These are phyloP conservation scores for Psephotus haematonotus DNA, from an alignment of 2,113 vertebrate genomes.

Conservation along the genomic window DNA sequence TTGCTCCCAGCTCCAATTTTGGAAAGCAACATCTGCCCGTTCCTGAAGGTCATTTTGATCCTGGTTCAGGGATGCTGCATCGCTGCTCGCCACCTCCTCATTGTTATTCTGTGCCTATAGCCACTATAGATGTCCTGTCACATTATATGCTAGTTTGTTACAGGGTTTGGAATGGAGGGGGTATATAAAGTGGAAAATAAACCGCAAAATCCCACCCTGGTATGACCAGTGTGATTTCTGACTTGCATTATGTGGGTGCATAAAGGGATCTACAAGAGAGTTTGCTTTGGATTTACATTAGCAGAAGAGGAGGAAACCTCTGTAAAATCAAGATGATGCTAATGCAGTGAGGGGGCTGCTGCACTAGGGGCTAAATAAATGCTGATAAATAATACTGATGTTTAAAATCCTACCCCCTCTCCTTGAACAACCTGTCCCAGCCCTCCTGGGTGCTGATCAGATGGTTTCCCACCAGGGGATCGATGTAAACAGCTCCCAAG, in stretches of 20 bases:
- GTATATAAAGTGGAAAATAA: neutral
- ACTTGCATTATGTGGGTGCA: neutral
- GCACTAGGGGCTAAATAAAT: neutral
- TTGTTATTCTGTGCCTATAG: neutral
- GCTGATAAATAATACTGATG: conserved; percentile 30
- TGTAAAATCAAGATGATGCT: conserved; percentile 35
- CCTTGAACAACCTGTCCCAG: neutral
- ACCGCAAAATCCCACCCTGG: neutral
- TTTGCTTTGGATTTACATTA: conserved; percentile 2
- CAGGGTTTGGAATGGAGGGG: neutral
- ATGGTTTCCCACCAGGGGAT: neutral
- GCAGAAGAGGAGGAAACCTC: neutral
- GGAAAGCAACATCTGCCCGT: neutral
- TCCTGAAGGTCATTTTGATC: conserved; percentile 46
- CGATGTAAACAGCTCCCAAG: neutral
- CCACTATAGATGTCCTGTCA: neutral
- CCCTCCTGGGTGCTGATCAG: neutral
- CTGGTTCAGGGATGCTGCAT: neutral
- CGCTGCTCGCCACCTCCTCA: neutral
- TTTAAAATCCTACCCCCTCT: neutral
- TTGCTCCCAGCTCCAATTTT: neutral
- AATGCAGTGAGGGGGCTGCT: conserved; percentile 43
- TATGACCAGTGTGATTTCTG: neutral
- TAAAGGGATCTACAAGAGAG: neutral
- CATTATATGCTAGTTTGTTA: neutral